These are phyloP conservation scores for Nycticorax nycticorax DNA, from an alignment of 2,113 vertebrate species.

Conservation along the genomic window DNA sequence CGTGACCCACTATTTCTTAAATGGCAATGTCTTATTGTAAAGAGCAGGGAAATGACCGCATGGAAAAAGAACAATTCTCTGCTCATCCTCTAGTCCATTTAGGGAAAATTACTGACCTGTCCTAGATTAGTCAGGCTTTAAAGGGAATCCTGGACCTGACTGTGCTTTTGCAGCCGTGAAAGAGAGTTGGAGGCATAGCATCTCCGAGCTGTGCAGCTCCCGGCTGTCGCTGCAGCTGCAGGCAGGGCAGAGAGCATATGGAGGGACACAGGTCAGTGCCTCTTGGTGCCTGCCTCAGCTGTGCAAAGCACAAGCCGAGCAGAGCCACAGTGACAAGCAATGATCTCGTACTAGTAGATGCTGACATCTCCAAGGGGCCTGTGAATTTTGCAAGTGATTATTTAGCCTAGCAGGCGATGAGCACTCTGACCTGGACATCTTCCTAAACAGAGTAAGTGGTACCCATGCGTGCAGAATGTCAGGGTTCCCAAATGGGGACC, in stretches of 20 bases:
- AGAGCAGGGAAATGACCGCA: background rate
- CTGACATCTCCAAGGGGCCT: background rate
- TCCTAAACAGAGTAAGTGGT: background rate
- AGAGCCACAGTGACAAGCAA: background rate
- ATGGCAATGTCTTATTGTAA: background rate
- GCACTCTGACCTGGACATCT: background rate
- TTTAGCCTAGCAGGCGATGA: background rate
- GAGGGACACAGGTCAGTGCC: background rate
- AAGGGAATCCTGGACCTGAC: background rate
- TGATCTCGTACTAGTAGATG: background rate
- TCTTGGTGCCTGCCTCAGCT: background rate
- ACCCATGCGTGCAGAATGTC: background rate
- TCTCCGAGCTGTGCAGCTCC: fast-evolving
- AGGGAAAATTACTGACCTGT: background rate
- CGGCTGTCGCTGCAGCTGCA: background rate
- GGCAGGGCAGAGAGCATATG: background rate
- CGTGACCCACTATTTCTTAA: background rate
- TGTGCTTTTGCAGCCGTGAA: background rate
- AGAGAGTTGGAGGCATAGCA: background rate
- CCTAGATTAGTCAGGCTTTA: background rate
- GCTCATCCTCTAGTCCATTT: background rate
- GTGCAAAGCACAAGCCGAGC: background rate
- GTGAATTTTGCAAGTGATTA: background rate
- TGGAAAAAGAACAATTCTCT: background rate
- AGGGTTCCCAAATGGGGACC: background rate